phyloP scores from a whole-genome alignment of 1,140 invertebrate genomes.

The Drosophila sp. region DNA sequence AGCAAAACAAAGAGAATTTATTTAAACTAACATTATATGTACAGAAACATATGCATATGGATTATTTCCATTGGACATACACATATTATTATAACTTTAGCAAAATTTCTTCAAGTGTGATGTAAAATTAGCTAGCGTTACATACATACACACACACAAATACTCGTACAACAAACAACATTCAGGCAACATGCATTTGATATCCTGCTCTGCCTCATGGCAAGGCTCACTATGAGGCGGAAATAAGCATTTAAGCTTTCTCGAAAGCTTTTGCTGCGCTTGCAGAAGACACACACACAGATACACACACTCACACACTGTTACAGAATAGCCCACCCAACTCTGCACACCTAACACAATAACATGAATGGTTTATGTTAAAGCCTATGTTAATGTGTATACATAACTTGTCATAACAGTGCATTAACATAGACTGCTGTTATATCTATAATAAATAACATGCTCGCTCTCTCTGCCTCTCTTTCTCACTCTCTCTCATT shows the following conservation, averaged over 20 bases:
- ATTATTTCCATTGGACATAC: too few species aligned
- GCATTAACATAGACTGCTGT: slow-evolving; percentile 1
- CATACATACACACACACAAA: slow-evolving; percentile 6
- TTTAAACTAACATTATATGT: slow-evolving; percentile 42
- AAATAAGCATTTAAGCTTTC: slow-evolving; percentile 16
- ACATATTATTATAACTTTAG: slow-evolving; percentile 50
- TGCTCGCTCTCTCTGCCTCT: slow-evolving; percentile 22
- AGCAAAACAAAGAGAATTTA: slow-evolving; percentile 57
- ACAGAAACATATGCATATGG: slow-evolving; percentile 29
- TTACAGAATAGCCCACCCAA: slow-evolving; percentile 46
- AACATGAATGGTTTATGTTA: slow-evolving; percentile 6
- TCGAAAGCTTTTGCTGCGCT: slow-evolving; percentile 28
- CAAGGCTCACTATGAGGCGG: slow-evolving; percentile 11
- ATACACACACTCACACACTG: not conserved
- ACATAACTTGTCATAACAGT: not conserved
- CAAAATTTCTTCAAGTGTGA: slow-evolving; percentile 75
- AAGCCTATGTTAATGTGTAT: not conserved
- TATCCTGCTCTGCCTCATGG: slow-evolving; percentile 4
- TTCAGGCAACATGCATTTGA: slow-evolving; percentile 28
- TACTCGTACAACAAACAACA: not conserved
- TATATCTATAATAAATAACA: not conserved
- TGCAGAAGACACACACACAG: not conserved
- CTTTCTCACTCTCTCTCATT: slow-evolving; percentile 19
- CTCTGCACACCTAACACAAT: slow-evolving; percentile 27
- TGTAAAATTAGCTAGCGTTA: slow-evolving; percentile 71